These are phyloP conservation scores for Premnoplex brunnescens DNA, from an alignment of 2,797 vertebrate genomes.

Conservation along the genomic window DNA sequence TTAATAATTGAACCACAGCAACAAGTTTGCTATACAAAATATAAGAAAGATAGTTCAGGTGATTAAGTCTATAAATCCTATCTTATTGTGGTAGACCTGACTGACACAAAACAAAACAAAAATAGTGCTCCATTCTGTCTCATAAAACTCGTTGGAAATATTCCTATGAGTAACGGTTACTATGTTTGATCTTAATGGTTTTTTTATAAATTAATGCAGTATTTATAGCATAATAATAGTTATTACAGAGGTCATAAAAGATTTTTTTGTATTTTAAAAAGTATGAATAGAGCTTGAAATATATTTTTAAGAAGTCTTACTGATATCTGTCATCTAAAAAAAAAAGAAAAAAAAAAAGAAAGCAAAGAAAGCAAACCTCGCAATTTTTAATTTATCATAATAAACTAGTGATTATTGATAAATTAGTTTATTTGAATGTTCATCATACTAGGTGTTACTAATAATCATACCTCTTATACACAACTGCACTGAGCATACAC, in stretches of 20 bases:
- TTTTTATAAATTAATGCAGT: neutral
- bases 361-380: neutral
- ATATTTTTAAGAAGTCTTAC: neutral
- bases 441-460: neutral
- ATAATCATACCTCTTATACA: rapidly evolving
- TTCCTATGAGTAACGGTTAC: neutral
- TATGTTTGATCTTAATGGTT: neutral
- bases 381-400: neutral
- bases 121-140: neutral
- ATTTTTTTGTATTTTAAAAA: neutral
- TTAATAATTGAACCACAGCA: neutral
- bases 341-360: neutral
- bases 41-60: neutral
- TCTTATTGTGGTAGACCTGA: neutral
- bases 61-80: neutral
- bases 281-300: neutral
- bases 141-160: neutral
- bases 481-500: rapidly evolving
- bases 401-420: neutral
- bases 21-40: neutral
- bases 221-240: neutral
- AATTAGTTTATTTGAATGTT: neutral
- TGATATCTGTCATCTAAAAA: neutral
- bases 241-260: neutral
- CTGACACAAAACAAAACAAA: neutral